Evolutionary conservation across 2,888 invertebrate genomes (phyloP).

Genomic region (Deilephila porcellus): DNA sequence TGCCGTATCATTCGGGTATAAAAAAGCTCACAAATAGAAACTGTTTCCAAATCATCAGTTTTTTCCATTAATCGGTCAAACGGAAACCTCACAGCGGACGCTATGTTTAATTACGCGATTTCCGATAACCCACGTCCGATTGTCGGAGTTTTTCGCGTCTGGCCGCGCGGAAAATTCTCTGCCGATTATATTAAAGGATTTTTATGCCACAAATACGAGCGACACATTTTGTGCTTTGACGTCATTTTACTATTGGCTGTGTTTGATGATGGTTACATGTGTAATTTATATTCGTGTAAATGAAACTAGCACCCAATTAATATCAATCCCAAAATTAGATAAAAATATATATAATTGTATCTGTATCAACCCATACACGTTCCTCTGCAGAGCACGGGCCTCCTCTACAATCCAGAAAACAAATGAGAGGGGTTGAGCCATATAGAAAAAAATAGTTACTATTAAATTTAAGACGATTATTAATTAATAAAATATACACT

Average conservation of each 20-base stretch:
- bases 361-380: no score
- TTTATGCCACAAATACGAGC: constrained; percentile 33
- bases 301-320: not conserved
- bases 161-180: constrained; percentile 61
- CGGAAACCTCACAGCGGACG: constrained; percentile 40
- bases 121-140: constrained; percentile 46
- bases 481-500: no score
- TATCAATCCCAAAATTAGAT: no score
- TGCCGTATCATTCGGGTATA: not conserved
- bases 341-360: no score
- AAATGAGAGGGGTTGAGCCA: no score
- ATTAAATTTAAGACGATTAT: no score
- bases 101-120: constrained; percentile 18
- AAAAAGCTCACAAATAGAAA: not conserved
- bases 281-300: not conserved
- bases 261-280: not conserved
- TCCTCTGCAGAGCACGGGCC: no score
- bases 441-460: no score
- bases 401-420: no score
- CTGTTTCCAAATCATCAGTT: constrained; percentile 4
- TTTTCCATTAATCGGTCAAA: constrained; percentile 41
- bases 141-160: constrained; percentile 53
- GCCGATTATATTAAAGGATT: constrained; percentile 56
- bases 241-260: not conserved
- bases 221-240: not conserved